Evolutionary conservation across 1,140 invertebrate species (phyloP).

Genomic region (Calephelis virginiensis): DNA sequence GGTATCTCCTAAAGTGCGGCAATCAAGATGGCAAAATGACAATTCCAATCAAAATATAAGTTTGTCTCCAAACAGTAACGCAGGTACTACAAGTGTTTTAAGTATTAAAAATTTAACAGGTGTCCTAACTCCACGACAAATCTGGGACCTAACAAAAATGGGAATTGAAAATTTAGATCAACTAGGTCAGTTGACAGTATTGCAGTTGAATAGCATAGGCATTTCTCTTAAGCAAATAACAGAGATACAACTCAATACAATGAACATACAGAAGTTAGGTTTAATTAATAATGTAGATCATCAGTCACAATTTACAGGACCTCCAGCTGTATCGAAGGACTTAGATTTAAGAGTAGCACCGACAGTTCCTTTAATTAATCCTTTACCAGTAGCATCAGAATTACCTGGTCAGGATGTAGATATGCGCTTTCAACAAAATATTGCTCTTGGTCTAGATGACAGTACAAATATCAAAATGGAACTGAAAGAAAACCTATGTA

Average conservation of each 20-base stretch:
- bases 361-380: constrained; percentile 45
- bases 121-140: constrained; percentile 78
- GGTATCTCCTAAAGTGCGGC: constrained; percentile 77
- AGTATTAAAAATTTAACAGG: constrained; percentile 79
- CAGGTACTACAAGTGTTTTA: constrained; percentile 60
- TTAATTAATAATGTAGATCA: constrained; percentile 65
- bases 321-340: constrained; percentile 52
- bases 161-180: constrained; percentile 80
- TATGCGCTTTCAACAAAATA: constrained; percentile 73
- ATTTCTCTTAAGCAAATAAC: constrained; percentile 79
- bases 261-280: constrained; percentile 78
- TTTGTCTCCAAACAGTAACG: constrained; percentile 48
- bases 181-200: constrained; percentile 78
- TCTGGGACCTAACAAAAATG: constrained; percentile 78
- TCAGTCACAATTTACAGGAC: constrained; percentile 44
- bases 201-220: constrained; percentile 79
- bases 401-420: constrained; percentile 74
- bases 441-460: constrained; percentile 37
- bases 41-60: constrained; percentile 61
- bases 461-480: constrained; percentile 36
- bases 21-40: constrained; percentile 81
- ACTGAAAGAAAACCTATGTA: constrained; percentile 48
- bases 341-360: constrained; percentile 74
- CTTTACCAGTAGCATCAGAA: constrained; percentile 41
- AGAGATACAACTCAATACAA: constrained; percentile 80